These are phyloP conservation scores for Trachurus trachurus DNA, from an alignment of 2,797 vertebrate species.

Conservation along the genomic window DNA sequence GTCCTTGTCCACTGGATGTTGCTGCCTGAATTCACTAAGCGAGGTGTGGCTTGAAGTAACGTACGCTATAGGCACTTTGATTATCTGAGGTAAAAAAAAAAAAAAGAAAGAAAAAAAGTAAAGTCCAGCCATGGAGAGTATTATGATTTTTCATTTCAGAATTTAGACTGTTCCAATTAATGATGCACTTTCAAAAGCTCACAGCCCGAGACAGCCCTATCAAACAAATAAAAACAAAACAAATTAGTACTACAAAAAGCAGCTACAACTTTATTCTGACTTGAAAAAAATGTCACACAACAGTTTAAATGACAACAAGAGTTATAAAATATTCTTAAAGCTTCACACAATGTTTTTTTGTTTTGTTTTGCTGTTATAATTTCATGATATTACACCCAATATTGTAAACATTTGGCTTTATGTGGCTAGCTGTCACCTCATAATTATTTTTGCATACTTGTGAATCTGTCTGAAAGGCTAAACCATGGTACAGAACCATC, in stretches of 20 bases:
- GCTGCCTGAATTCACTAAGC: slow-evolving; percentile 43
- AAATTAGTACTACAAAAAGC: too few relatives aligned
- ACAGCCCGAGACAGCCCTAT: not conserved
- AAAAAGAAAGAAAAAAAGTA: not conserved
- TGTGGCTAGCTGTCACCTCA: not conserved
- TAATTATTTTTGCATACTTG: not conserved
- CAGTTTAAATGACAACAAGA: slow-evolving; percentile 4
- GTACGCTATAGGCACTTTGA: slow-evolving; percentile 61
- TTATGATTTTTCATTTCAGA: slow-evolving; percentile 8
- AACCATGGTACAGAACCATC: not conserved
- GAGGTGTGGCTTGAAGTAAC: slow-evolving; percentile 45
- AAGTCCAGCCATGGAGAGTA: slow-evolving; percentile 2
- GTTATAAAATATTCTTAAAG: not conserved
- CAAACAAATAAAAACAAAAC: not conserved
- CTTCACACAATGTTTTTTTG: not conserved
- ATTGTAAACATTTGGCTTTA: slow-evolving; percentile 8
- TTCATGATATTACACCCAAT: slow-evolving; percentile 17
- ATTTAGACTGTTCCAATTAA: slow-evolving; percentile 22
- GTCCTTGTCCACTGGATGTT: slow-evolving; percentile 45
- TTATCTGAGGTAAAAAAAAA: slow-evolving; percentile 33
- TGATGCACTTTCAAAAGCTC: slow-evolving; percentile 45
- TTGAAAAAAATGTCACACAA: not conserved
- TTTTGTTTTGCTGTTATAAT: slow-evolving; percentile 4
- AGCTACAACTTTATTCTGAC: not conserved
- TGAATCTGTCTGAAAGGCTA: not conserved